Evolutionary conservation across 2,797 vertebrate genomes (phyloP), one percentile per base, ranked within the genome.

Genomic region (Hemitrygon akajei): DNA sequence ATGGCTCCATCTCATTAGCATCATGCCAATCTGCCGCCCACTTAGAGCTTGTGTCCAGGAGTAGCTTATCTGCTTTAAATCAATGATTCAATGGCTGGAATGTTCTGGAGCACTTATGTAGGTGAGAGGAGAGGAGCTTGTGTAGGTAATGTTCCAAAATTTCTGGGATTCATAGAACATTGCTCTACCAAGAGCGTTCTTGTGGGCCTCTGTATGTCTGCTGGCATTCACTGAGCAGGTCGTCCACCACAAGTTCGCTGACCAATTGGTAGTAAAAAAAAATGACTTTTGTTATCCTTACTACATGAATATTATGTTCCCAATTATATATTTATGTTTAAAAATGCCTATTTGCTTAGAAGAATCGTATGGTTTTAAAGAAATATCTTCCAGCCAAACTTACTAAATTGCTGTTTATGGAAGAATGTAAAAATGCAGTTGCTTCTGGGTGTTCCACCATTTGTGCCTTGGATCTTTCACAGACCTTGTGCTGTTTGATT

Each of bases 391-490:
- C 22, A 76, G 37, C 37, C 91, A 75, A 92, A 92, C 73, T 27
- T 75, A 25, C 71, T 75, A 75, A 93, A 93, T 76, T 76, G 40
- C 71, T 92, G 27, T 92, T 92, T 30, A 7, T 5, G 14, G 25
- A 93, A 71, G 71, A 93, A 76, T 93, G 91, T 75, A 2, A 0
- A 93, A 56, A 75, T 93, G 25, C 37, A 93, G 27, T 93, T 58
- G 71, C 71, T 93, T 76, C 91, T 93, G 91, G 91, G 91, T 93
- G 91, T 93, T 93, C 91, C 71, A 47, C 30, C 71, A 30, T 92
- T 92, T 92, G 69, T 92, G 91, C 37, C 91, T 92, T 75, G 91
- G 91, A 92, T 92, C 71, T 93, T 93, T 76, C 91, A 93, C 71
- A 93, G 91, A 75, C 40, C 69, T 93, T 93, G 91, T 76, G 91